phyloP scores from a whole-genome alignment of 2,113 vertebrate genomes.

The Myanophis thanlyinensis region DNA sequence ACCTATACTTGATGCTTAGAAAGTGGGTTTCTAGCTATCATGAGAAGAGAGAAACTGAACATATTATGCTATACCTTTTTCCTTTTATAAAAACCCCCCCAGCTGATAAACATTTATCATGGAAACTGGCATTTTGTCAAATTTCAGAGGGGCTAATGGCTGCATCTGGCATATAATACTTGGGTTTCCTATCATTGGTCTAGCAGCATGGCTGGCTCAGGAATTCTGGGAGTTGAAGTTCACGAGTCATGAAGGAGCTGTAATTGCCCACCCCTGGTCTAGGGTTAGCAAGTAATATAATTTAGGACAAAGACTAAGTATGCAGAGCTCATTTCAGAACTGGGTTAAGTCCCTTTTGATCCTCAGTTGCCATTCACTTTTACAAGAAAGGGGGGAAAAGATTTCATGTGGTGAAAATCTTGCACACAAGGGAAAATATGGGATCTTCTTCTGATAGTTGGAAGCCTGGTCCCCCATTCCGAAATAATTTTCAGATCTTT shows the following conservation, averaged over 20 bases:
- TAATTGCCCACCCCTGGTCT: too few relatives aligned
- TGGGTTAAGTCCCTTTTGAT: not conserved
- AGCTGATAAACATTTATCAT: not conserved
- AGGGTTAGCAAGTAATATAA: not conserved
- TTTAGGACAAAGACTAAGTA: not conserved
- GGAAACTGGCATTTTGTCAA: not conserved
- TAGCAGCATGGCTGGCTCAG: too few relatives aligned
- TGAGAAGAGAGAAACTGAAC: not conserved
- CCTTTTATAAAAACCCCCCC: not conserved
- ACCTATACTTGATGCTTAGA: not conserved
- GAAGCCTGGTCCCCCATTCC: not conserved
- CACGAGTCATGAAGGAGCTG: too few relatives aligned
- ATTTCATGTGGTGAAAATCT: not conserved
- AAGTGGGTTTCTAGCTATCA: not conserved
- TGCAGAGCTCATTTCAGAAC: not conserved
- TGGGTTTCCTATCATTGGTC: not conserved
- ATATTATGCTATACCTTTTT: not conserved
- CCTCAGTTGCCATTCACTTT: not conserved
- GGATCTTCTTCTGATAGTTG: not conserved
- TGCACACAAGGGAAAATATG: not conserved
- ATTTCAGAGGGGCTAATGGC: not conserved
- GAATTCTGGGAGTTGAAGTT: too few relatives aligned
- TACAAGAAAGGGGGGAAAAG: not conserved
- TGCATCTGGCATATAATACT: not conserved
- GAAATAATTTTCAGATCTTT: not conserved